Conservation (phyloP, 1,140 invertebrate genomes). For the Rhopalosiphum padi region DNA sequence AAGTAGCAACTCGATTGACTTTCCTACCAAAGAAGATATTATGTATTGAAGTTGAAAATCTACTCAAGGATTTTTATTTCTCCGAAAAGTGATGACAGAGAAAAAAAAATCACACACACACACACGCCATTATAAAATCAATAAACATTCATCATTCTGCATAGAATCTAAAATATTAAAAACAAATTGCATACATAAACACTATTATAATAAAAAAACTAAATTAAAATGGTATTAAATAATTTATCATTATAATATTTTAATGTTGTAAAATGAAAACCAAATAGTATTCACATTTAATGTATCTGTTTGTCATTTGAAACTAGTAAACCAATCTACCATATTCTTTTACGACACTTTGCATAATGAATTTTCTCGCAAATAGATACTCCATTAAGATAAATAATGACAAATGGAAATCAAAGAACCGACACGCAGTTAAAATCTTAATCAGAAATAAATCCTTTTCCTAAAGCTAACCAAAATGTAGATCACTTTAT, state of each 20-base stretch:
- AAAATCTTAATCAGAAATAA: not conserved
- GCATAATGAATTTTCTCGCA: conserved; percentile 30
- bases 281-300: not conserved
- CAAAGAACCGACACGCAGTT: conserved; percentile 2
- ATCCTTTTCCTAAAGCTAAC: not conserved
- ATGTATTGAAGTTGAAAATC: too few species aligned
- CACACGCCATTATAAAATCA: not conserved
- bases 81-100: not conserved
- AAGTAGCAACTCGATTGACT: too few species aligned
- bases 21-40: too few species aligned
- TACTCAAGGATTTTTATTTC: not conserved
- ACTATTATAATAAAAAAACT: not conserved
- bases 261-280: not conserved
- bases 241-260: not conserved
- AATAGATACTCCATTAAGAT: not conserved
- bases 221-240: not conserved
- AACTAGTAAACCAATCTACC: not conserved
- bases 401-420: conserved; percentile 30
- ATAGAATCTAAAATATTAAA: not conserved
- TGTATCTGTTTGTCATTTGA: not conserved
- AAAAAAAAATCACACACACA: not conserved
- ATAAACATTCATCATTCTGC: not conserved
- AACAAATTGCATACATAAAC: not conserved
- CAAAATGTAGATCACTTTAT: not conserved
- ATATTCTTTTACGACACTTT: conserved; percentile 23